Evolutionary conservation across 2,888 invertebrate genomes (phyloP).

Genomic region (Mamestra brassicae): DNA sequence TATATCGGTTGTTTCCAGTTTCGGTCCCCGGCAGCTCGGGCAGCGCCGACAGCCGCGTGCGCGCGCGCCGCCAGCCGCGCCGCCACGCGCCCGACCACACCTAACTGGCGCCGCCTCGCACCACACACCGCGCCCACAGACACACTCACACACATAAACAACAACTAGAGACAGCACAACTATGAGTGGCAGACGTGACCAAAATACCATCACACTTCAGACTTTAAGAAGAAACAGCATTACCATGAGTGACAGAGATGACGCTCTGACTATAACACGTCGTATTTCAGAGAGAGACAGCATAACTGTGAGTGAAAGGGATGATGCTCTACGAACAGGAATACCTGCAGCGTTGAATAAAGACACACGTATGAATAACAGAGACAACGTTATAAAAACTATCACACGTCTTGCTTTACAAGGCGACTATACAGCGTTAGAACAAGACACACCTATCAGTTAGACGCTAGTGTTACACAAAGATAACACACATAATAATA

Average conservation of each 20-base stretch:
- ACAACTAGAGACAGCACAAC: background rate
- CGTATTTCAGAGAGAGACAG: background rate
- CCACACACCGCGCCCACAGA: background rate
- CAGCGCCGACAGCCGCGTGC: conserved; percentile 55
- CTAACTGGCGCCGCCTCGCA: conserved; percentile 65
- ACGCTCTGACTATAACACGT: background rate
- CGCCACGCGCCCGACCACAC: conserved; percentile 84
- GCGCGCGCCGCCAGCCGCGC: conserved; percentile 76
- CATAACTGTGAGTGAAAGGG: background rate
- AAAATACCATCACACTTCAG: no score
- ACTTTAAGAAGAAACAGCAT: background rate
- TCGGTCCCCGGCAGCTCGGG: conserved; percentile 19
- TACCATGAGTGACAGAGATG: background rate
- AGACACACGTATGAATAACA: no score
- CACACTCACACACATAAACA: no score
- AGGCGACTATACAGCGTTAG: no score
- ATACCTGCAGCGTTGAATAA: no score
- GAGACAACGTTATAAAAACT: no score
- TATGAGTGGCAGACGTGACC: background rate
- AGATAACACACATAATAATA: no score
- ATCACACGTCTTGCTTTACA: no score
- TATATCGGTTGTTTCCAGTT: conserved; percentile 17
- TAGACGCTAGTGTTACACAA: no score
- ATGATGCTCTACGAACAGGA: background rate
- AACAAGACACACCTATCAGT: no score